phyloP scores from a whole-genome alignment of 2,113 vertebrate genomes.

The Urocynchramus pylzowi region DNA sequence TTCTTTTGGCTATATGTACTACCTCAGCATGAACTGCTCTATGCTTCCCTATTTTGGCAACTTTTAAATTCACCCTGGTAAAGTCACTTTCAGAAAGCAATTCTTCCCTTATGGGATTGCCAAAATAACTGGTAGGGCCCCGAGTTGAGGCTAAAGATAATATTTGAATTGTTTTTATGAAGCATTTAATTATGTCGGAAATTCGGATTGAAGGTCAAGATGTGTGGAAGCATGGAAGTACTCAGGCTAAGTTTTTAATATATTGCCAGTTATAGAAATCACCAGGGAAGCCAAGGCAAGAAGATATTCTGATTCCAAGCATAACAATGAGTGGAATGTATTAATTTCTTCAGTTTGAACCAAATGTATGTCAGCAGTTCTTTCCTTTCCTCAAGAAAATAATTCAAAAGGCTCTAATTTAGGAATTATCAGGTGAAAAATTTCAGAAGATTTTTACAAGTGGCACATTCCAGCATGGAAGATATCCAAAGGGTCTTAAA shows the following conservation, averaged over 20 bases:
- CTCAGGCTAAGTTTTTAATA: conserved; percentile 12
- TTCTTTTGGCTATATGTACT: neutral
- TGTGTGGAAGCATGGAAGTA: neutral
- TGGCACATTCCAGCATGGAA: neutral
- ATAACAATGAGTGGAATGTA: neutral
- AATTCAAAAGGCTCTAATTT: neutral
- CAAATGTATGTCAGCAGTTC: neutral
- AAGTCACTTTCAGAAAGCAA: neutral
- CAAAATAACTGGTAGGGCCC: neutral
- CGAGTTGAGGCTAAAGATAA: neutral
- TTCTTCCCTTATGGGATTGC: neutral
- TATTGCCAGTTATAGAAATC: neutral
- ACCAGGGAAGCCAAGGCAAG: neutral
- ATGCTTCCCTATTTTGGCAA: neutral
- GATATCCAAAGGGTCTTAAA: neutral
- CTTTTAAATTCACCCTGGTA: neutral
- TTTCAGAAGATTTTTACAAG: neutral
- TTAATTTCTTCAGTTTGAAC: neutral
- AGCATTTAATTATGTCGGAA: conserved; percentile 39
- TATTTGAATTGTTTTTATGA: conserved; percentile 24
- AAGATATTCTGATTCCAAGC: neutral
- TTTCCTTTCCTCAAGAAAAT: neutral
- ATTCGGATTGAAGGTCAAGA: conserved; percentile 6
- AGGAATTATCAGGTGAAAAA: neutral
- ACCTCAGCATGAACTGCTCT: neutral